Base-by-base conservation (phyloP, 1,140 invertebrate genomes). In the Pachypsylla venusta region DNA sequence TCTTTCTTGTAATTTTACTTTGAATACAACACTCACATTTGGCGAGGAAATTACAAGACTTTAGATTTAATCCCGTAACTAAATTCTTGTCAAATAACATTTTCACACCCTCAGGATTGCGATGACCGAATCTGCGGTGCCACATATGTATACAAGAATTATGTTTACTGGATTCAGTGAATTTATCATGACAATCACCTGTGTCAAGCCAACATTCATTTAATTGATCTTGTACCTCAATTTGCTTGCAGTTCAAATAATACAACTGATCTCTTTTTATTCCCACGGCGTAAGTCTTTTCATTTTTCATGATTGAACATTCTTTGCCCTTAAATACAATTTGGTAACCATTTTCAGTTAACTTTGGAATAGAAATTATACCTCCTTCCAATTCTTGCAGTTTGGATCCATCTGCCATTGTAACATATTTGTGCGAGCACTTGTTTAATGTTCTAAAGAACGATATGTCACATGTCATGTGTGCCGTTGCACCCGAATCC, bases 41-140 rank as follows among this genome's bases (percentile, higher is more conserved):
- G 10, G n/a, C 22, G 0, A 19, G 24, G 19, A 13, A 35, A 22
- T 48, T 39, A 27, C 64, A 64, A 25, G 58, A 39, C 13, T 27
- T 57, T 22, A 65, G 26, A 1, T 14, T 26, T 2, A 60, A 59
- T 2, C 60, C 64, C 14, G 59, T 62, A 1, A 58, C 64, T 25
- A 66, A 30, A 22, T 53, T 42, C 26, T 61, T 58, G 22, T 58
- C 28, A 1, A 13, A 53, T n/a, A 66, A 24, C 25, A 59, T 27
- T 53, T 63, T 61, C 1, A 66, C 62, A 54, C 30, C 61, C 22
- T 28, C 19, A n/a, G 56, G 61, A 58, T 65, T 28, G 0, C 63
- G 40, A 60, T 67, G 66, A 20, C 62, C 65, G 2, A 67, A 56
- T 19, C 63, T 42, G 4, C 62, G 53, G 27, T 68, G 65, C 67